Evolutionary conservation across 2,113 vertebrate genomes (phyloP), one percentile per base, ranked within the genome.

Genomic region (Cyanoderma ruficeps): DNA sequence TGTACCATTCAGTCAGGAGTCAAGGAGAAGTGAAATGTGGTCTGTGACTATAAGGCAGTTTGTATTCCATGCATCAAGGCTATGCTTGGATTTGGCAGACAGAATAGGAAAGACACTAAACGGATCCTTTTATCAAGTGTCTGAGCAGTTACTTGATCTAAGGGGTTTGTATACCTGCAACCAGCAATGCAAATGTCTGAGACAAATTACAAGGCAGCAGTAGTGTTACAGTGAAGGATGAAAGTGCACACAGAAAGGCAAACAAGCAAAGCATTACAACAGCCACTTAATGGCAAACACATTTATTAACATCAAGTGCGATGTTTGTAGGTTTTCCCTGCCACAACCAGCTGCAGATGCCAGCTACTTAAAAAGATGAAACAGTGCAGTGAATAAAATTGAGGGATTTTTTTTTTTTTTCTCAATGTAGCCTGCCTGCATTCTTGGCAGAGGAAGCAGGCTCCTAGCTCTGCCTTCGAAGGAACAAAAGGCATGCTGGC

Each of bases 131-230:
- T 92, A 96, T 96, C 94, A 96, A 95, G 82, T 93, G 94, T 93
- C 87, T 94, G 89, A 96, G 91, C 90, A 91, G 93, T 95, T 97
- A 94, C 93, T 96, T 97, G 97, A 97, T 97, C 94, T 96, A 89
- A 97, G 95, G 86, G 91, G 86, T 95, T 95, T 95, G 88, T 94
- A 83, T 92, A 97, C 97, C 96, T 97, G 94, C 77, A 97, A 90
- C 92, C 75, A 90, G 97, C 91, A 94, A 95, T 83, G 94, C 94
- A 94, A 97, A 97, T 49, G 59, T 78, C 94, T 93, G 93, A 97
- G 96, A 97, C 97, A 97, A 97, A 97, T 97, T 96, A 95, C 97
- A 96, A 94, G 93, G 94, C 90, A 93, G 87, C 59, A 83, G 94
- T 9, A 74, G 95, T 64, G 85, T 92, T 95, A 96, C 95, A 96